Conservation (phyloP, 2,797 vertebrate genomes). For the Channallabes apus region DNA sequence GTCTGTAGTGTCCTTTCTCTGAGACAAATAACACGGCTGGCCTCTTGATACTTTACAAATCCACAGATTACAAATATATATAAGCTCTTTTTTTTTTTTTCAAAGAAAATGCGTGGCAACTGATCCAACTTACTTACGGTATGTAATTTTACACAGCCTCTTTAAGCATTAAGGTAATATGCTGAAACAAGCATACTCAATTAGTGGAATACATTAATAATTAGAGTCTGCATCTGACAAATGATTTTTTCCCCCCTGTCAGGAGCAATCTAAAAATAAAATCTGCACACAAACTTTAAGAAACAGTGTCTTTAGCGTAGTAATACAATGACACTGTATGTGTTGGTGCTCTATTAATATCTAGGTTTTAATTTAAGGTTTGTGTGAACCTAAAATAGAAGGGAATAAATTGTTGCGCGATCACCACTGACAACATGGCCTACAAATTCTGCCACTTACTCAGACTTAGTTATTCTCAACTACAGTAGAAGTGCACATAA, state of each 20-base stretch:
- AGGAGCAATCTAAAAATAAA: not conserved
- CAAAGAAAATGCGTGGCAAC: not conserved
- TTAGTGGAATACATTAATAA: not conserved
- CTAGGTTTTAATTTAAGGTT: not conserved
- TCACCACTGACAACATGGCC: not conserved
- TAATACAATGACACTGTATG: not conserved
- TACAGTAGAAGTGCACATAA: not conserved
- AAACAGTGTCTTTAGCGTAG: not conserved
- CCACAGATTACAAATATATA: not conserved
- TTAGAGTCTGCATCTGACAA: not conserved
- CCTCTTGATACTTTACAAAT: conserved; percentile 3
- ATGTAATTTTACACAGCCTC: not conserved
- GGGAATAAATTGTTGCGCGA: not conserved
- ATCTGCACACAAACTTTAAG: not conserved
- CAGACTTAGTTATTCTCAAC: not conserved
- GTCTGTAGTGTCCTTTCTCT: not conserved
- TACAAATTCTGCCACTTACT: not conserved
- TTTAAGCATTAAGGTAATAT: conserved; percentile 1
- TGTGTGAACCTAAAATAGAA: not conserved
- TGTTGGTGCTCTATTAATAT: not conserved
- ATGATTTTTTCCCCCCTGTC: not conserved
- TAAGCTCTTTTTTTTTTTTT: not conserved
- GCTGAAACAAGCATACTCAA: not conserved
- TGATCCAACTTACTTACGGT: not conserved
- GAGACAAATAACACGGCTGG: conserved; percentile 2